Percentiles rank a stretch among this genome's conserved stretches.
Evolutionary conservation across 1,140 invertebrate genomes (phyloP).

Genomic region (Bursaphelenchus mucronatus): DNA sequence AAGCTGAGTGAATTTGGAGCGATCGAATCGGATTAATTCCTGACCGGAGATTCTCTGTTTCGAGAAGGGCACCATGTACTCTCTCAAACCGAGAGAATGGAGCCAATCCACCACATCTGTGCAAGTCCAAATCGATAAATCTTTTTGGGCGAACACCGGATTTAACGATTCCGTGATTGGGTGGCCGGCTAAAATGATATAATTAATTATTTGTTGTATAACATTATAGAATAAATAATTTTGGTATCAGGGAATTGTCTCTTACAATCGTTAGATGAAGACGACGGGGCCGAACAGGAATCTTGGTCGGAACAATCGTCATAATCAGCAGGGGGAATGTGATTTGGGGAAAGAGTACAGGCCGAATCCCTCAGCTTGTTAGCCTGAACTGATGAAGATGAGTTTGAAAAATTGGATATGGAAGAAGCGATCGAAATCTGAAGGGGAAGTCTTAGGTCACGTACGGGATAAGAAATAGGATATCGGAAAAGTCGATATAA

Average conservation of each 20-base stretch:
- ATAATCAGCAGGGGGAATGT: slow-evolving; percentile 56
- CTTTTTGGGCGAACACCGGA: neutral
- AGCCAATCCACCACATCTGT: slow-evolving; percentile 66
- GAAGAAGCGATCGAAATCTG: slow-evolving; percentile 52
- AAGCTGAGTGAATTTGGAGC: slow-evolving; percentile 64
- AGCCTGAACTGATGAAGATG: slow-evolving; percentile 9
- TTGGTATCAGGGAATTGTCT: too few relatives aligned
- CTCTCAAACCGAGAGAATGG: slow-evolving; percentile 62
- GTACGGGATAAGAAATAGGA: too few relatives aligned
- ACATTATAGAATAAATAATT: too few relatives aligned
- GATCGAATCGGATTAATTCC: slow-evolving; percentile 64
- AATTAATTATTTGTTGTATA: too few relatives aligned
- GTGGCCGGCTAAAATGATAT: slow-evolving; percentile 8
- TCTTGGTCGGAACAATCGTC: slow-evolving; percentile 53
- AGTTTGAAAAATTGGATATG: slow-evolving; percentile 30
- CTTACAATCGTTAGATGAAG: slow-evolving; percentile 17
- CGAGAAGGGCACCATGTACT: slow-evolving; percentile 65
- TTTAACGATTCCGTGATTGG: neutral
- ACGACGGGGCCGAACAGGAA: slow-evolving; percentile 23
- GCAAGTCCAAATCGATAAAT: slow-evolving; percentile 63
- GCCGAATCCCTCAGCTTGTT: slow-evolving; percentile 4
- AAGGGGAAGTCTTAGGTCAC: neutral
- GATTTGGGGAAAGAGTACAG: neutral
- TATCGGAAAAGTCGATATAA: neutral
- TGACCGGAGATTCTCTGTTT: slow-evolving; percentile 63